Conservation (phyloP, 2,888 invertebrate genomes). For the Branchellion lobata region DNA sequence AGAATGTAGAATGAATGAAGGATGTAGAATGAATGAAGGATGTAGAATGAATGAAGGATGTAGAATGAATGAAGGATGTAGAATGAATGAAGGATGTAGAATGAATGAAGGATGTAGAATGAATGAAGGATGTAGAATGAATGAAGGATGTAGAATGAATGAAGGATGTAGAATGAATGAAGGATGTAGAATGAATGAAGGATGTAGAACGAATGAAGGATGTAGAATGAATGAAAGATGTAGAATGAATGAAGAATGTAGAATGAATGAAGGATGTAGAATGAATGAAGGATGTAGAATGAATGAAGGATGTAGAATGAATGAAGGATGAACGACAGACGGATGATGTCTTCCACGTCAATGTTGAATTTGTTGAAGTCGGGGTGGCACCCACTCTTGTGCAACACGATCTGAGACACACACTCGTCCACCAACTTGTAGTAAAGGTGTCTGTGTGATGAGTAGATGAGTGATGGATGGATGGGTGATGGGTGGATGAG, state of each 20-base stretch:
- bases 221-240: constrained; percentile 2
- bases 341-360: constrained; percentile 86
- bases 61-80: constrained; percentile 10
- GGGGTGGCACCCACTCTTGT: constrained; percentile 85
- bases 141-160: constrained; percentile 16
- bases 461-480: background rate
- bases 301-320: constrained; percentile 18
- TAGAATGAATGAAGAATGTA: too few species aligned
- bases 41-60: background rate
- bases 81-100: constrained; percentile 1
- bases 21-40: too few species aligned
- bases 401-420: constrained; percentile 89
- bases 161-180: too few species aligned
- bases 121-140: background rate
- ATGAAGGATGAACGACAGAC: constrained; percentile 65
- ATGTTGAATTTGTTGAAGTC: constrained; percentile 90
- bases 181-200: background rate
- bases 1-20: constrained; percentile 13
- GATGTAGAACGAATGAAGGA: background rate
- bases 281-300: constrained; percentile 16
- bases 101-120: too few species aligned
- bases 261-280: background rate
- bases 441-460: constrained; percentile 77
- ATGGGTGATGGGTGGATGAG: background rate
- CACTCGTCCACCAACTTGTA: constrained; percentile 96